Evolutionary conservation across 2,888 invertebrate species (phyloP).

Genomic region (Melinaea marsaeus): DNA sequence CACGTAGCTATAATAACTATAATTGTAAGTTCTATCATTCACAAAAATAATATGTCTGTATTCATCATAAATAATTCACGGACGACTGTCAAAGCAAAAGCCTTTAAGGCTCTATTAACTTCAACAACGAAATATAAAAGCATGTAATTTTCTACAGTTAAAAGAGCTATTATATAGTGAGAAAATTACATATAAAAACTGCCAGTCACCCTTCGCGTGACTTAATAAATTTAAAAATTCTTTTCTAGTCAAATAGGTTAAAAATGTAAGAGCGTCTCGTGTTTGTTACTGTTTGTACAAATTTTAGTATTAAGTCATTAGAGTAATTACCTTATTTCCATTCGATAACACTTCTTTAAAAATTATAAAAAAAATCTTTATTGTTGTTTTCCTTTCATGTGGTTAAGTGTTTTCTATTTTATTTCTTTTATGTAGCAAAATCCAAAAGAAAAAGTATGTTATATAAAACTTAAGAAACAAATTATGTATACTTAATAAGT

Average conservation of each 20-base stretch:
- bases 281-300: slow-evolving; percentile 24
- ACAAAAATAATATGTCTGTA: too few species aligned
- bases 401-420: not conserved
- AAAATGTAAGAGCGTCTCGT: slow-evolving; percentile 27
- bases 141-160: not conserved
- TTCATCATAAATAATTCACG: too few species aligned
- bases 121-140: not conserved
- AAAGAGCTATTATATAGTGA: slow-evolving; percentile 1
- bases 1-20: too few species aligned
- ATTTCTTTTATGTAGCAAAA: not conserved
- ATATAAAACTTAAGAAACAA: not conserved
- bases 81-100: not conserved
- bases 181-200: not conserved
- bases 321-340: slow-evolving; percentile 25
- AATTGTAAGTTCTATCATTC: too few species aligned
- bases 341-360: slow-evolving; percentile 24
- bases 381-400: slow-evolving; percentile 17
- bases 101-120: not conserved
- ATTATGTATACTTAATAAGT: too few species aligned
- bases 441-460: not conserved
- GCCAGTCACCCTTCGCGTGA: slow-evolving; percentile 20
- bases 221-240: slow-evolving; percentile 20
- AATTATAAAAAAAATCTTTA: not conserved
- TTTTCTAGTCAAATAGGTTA: slow-evolving; percentile 24
- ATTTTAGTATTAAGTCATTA: slow-evolving; percentile 28